phyloP scores from a whole-genome alignment of 2,797 vertebrate genomes.

The Antrozous pallidus region DNA sequence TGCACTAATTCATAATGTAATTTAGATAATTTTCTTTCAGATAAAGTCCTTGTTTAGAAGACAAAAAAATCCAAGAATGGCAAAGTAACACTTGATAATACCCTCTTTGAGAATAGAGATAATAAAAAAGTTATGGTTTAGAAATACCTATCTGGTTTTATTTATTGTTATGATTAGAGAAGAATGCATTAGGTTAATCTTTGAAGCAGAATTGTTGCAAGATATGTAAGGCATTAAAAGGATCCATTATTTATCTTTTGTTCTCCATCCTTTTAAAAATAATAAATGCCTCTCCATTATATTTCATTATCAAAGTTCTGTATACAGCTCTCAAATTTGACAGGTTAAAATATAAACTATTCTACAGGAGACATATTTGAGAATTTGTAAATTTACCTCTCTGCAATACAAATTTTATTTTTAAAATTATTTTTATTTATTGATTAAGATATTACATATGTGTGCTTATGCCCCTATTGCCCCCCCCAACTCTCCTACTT shows the following conservation, averaged over 20 bases:
- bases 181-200: constrained; percentile 31
- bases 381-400: constrained; percentile 22
- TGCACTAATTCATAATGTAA: constrained; percentile 15
- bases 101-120: neutral
- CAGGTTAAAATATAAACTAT: constrained; percentile 57
- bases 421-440: neutral
- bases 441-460: no score
- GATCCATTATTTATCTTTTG: constrained; percentile 60
- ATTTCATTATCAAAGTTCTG: constrained; percentile 53
- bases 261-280: constrained; percentile 61
- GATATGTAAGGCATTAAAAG: constrained; percentile 27
- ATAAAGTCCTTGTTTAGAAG: constrained; percentile 43
- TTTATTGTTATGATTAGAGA: constrained; percentile 51
- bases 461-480: no score
- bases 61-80: neutral
- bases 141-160: constrained; percentile 38
- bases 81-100: neutral
- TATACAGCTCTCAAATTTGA: constrained; percentile 60
- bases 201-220: constrained; percentile 56
- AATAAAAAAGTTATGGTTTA: constrained; percentile 53
- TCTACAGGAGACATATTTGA: constrained; percentile 56
- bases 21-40: constrained; percentile 52
- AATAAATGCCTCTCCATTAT: constrained; percentile 53
- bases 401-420: constrained; percentile 44
- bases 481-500: no score